Evolutionary conservation across 1,140 invertebrate species (phyloP).

Genomic region (Pemphigus obesinymphae): DNA sequence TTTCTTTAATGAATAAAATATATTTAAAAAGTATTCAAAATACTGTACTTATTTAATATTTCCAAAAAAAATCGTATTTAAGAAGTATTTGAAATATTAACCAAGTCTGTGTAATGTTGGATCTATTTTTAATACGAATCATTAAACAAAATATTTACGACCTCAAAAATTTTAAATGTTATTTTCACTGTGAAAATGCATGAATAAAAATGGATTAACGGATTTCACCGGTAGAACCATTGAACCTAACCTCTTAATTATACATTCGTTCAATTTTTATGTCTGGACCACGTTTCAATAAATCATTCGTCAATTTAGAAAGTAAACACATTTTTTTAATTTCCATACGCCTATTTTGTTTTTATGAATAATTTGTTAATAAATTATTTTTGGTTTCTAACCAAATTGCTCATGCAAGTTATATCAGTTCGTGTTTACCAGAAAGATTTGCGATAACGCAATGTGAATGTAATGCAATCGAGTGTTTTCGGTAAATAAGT

Average conservation of each 20-base stretch:
- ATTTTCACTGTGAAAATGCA: neutral
- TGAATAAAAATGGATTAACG: neutral
- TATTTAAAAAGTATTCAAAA: no score
- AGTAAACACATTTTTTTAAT: neutral
- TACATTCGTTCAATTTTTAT: neutral
- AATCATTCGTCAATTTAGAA: neutral
- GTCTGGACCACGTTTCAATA: neutral
- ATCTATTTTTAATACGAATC: no score
- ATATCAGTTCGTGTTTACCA: neutral
- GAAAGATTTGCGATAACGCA: neutral
- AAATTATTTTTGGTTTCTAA: neutral
- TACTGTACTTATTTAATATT: no score
- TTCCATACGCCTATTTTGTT: neutral
- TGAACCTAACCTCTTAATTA: neutral
- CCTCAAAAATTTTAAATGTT: neutral
- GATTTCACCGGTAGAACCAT: neutral
- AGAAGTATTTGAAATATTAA: no score
- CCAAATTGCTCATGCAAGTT: neutral
- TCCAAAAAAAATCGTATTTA: no score
- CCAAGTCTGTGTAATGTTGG: no score
- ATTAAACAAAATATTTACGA: no score
- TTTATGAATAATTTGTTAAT: neutral
- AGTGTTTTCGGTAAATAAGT: neutral
- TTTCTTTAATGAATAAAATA: no score
- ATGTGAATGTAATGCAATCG: neutral